Evolutionary conservation across 2,113 vertebrate species (phyloP).

Genomic region (rabbit (Oryctolagus cuniculus)): mOryCun1.1 NC_091433.1:34847001-34847500

Average conservation of each 20-base stretch:
- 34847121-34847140: constrained; percentile 41
- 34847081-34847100: neutral
- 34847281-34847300: neutral
- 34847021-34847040: neutral
- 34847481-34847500: neutral
- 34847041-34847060: constrained; percentile 47
- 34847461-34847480: neutral
- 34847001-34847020: constrained; percentile 60
- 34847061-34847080: constrained; percentile 48
- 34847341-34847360: neutral
- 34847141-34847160: constrained; percentile 3
- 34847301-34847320: neutral
- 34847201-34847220: neutral
- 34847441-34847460: neutral
- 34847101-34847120: constrained; percentile 49
- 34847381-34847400: neutral
- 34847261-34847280: neutral
- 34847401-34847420: neutral
- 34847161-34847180: constrained; percentile 31
- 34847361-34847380: neutral
- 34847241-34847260: neutral
- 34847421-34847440: neutral
- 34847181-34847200: neutral
- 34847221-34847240: neutral
- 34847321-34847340: neutral